Evolutionary conservation across 1,140 invertebrate species (phyloP).

Genomic region (Drosophila equinoxialis): DNA sequence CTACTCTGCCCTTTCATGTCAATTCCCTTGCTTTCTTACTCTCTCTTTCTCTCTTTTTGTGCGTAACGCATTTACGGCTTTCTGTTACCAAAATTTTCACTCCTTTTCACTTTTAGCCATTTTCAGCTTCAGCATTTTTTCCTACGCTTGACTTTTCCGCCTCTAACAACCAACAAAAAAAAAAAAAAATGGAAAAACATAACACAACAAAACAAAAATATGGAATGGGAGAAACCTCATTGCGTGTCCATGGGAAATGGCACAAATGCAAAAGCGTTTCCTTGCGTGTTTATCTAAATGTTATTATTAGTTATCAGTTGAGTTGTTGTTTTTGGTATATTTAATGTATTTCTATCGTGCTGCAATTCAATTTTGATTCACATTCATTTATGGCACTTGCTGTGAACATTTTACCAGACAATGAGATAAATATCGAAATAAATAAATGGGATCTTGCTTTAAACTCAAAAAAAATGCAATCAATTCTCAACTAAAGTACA

Average conservation of each 20-base stretch:
- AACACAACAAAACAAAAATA: neutral
- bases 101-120: slow-evolving; percentile 36
- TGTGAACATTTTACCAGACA: slow-evolving; percentile 61
- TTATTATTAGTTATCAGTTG: slow-evolving; percentile 74
- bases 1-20: slow-evolving; percentile 2
- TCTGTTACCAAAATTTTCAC: slow-evolving; percentile 10
- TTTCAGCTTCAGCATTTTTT: neutral
- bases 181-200: too few relatives aligned
- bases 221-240: slow-evolving; percentile 15
- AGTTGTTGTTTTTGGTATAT: slow-evolving; percentile 37
- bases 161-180: neutral
- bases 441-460: slow-evolving; percentile 52
- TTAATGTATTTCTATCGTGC: slow-evolving; percentile 70
- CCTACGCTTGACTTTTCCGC: slow-evolving; percentile 57
- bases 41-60: slow-evolving; percentile 9
- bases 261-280: slow-evolving; percentile 70
- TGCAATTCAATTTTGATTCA: slow-evolving; percentile 50
- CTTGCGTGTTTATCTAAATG: slow-evolving; percentile 73
- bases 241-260: slow-evolving; percentile 39
- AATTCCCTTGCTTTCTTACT: neutral
- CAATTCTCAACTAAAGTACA: slow-evolving; percentile 36
- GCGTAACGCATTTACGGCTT: slow-evolving; percentile 2
- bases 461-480: slow-evolving; percentile 36
- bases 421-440: slow-evolving; percentile 25
- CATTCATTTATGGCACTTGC: slow-evolving; percentile 29